Base-by-base conservation (phyloP, 2,797 vertebrate species). In the Nyctibius grandis region DNA sequence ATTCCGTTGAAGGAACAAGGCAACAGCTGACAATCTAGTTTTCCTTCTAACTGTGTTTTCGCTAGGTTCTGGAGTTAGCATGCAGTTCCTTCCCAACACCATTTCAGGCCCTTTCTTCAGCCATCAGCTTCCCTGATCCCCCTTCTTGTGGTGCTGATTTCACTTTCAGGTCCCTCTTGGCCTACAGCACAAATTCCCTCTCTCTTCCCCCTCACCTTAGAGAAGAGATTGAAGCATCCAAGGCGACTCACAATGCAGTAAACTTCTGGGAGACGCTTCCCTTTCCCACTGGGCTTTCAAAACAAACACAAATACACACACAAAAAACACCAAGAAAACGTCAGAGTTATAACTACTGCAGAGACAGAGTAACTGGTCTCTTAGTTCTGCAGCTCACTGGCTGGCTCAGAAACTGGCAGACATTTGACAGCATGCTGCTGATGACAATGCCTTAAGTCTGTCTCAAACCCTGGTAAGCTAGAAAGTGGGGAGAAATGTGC, bases 231-330 rank as follows among this genome's bases (percentile, higher is more conserved):
- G 97, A 99, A 99, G 97, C 99, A 99, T 77, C 99, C 99, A 18
- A 99, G 98, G 65, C 98, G 98, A 96, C 99, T 99, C 87, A 99
- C 98, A 11, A 99, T 99, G 92, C 99, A 99, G 96, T 99, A 99
- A 64, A 98, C 98, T 93, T 98, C 98, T 23, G 98, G 98, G 36
- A 98, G 98, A 53, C 98, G 97, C 78, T 98, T 98, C 45, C 98
- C 98, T 95, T 98, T 98, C 84, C 98, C 98, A 84, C 97, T 99
- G 77, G 98, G 98, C 98, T 98, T 95, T 97, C 85, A 59, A 95
- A 94, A 95, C 82, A 98, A 95, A 97, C 1, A 2, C 47, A 89
- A 69, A 96, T 8, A 91, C 42, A 93, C 21, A 51, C 28, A 91
- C 6, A 88, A 17, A 74, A 85, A 77, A 12, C 17, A 89, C 7